Evolutionary conservation across 2,888 invertebrate species (phyloP).

Genomic region (Caenorhabditis sp.): DNA sequence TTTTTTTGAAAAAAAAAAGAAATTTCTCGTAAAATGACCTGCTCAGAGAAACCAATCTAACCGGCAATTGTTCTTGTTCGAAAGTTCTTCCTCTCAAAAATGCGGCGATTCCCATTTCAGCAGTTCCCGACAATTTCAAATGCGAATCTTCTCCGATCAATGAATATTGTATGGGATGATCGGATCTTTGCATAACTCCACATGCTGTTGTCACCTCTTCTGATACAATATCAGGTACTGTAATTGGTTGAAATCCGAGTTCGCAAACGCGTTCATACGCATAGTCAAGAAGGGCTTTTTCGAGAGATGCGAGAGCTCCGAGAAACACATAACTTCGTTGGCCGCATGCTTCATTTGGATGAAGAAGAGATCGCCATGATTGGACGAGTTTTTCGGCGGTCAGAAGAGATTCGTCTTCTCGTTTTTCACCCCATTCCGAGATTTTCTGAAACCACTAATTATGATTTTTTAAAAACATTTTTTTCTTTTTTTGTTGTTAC

Average conservation of each 20-base stretch:
- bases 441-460: conserved; percentile 10
- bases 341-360: conserved; percentile 61
- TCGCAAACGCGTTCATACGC: conserved; percentile 44
- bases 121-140: conserved; percentile 68
- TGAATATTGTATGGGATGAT: conserved; percentile 57
- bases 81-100: conserved; percentile 53
- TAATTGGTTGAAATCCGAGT: conserved; percentile 57
- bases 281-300: conserved; percentile 46
- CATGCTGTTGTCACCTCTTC: conserved; percentile 60
- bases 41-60: conserved; percentile 60
- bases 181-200: conserved; percentile 54
- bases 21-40: conserved; percentile 20
- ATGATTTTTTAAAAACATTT: background rate
- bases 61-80: conserved; percentile 57
- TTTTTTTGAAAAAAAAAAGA: conserved; percentile 3
- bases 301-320: conserved; percentile 11
- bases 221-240: conserved; percentile 64
- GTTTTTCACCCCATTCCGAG: conserved; percentile 45
- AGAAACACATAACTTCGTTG: conserved; percentile 62
- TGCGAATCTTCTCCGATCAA: conserved; percentile 41
- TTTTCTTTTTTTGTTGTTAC: background rate
- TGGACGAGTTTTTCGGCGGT: conserved; percentile 61
- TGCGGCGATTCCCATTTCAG: conserved; percentile 70
- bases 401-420: conserved; percentile 32
- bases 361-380: conserved; percentile 59